Evolutionary conservation across 2,888 invertebrate species (phyloP), one percentile per base, ranked within the genome.

Genomic region (Xestia ashworthii): DNA sequence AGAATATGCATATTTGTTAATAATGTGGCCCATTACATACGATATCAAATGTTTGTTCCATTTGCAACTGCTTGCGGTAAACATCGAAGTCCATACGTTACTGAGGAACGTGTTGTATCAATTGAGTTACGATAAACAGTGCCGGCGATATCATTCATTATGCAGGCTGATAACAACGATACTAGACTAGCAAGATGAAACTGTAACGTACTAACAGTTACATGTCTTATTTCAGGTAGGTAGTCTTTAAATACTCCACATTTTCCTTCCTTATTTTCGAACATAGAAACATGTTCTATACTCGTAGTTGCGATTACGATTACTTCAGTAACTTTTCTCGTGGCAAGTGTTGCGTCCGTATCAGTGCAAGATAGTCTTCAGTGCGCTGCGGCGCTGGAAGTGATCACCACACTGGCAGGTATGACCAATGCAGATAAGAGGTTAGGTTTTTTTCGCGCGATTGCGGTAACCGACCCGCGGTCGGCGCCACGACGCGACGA

Each of bases 371-470:
- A 73, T 74, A 69, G 78, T 69, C 25, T 14, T 64, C 68, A 74
- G 70, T 67, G 38, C 64, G 53, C 25, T 68, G 71, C 48, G 74
- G 70, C 74, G 69, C 78, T 70, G 64, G 64, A 77, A 76, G 68
- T 85, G 80, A 84, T 77, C 81, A 86, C 76, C 66, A 65, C 84
- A 84, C 82, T 78, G 86, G 81, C 90, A 92, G 92, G 92, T 93
- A 93, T 90, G 89, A 85, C 88, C 90, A 90, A 86, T 89, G 90
- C 90, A 94, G 95, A 95, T 95, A 95, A 95, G 94, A 93, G 92
- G 92, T 92, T 92, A 93, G 88, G 92, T 94, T 95, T 94, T 81
- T 95, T 95, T 94, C 91, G 92, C 93, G 92, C 92, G 93, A 91
- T 93, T 94, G 94, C 94, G 93, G 94, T 92, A 93, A 94, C 93